A percentile compares a stretch with the other conserved stretches of the same genome.
These are phyloP conservation scores for Natrix natrix DNA, from an alignment of 2,797 vertebrate genomes.

Conservation along the genomic window DNA sequence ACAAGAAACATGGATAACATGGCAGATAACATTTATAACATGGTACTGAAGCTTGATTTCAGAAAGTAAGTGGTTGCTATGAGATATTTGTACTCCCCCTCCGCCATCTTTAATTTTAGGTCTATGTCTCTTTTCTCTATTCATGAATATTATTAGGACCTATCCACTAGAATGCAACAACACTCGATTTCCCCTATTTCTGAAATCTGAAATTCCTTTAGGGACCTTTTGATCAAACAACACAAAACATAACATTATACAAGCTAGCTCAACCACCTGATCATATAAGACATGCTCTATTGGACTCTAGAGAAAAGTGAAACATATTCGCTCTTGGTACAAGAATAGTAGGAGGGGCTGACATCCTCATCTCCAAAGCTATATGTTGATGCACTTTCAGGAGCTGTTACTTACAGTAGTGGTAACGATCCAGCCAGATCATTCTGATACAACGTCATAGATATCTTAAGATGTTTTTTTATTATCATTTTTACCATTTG, in stretches of 20 bases:
- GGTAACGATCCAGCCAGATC: background rate
- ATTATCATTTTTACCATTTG: background rate
- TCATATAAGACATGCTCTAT: background rate
- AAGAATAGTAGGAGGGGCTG: background rate
- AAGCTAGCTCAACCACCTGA: background rate
- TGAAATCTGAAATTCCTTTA: background rate
- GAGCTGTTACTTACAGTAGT: background rate
- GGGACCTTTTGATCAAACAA: background rate
- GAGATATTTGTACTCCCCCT: background rate
- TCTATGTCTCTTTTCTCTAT: background rate
- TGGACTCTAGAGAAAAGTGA: background rate
- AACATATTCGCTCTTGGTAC: background rate
- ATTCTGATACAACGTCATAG: background rate
- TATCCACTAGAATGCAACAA: background rate
- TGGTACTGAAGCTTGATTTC: background rate
- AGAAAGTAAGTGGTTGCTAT: background rate
- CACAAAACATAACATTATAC: background rate
- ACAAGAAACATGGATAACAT: too few species aligned
- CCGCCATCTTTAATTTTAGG: background rate
- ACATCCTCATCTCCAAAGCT: background rate
- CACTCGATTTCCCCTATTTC: background rate
- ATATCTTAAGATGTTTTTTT: background rate
- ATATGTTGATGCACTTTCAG: background rate
- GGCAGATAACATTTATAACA: too few species aligned
- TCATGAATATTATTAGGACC: background rate